These are phyloP conservation scores for Leucosticte australis DNA, from an alignment of 2,113 vertebrate genomes.

Conservation along the genomic window DNA sequence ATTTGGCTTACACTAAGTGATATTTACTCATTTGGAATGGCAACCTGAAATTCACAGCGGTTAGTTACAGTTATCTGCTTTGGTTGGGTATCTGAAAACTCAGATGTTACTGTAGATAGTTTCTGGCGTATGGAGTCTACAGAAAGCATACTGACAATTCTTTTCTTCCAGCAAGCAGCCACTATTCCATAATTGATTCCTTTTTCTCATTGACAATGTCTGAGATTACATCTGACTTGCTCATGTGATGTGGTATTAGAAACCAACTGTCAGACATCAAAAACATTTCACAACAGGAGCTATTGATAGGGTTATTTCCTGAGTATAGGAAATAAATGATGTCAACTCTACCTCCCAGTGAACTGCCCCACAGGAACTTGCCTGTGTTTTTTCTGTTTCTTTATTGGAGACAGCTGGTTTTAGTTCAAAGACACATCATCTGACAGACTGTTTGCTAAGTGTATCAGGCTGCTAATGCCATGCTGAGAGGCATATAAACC, in stretches of 20 bases:
- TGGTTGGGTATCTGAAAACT: background rate
- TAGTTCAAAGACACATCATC: slow-evolving; percentile 41
- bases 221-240: slow-evolving; percentile 59
- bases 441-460: slow-evolving; percentile 12
- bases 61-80: background rate
- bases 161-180: slow-evolving; percentile 6
- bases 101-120: background rate
- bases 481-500: background rate
- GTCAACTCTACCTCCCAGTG: slow-evolving; percentile 43
- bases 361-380: background rate
- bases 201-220: slow-evolving; percentile 51
- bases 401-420: slow-evolving; percentile 3
- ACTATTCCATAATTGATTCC: slow-evolving; percentile 39
- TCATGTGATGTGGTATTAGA: slow-evolving; percentile 66
- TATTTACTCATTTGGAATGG: background rate
- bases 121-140: background rate
- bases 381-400: background rate
- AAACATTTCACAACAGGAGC: slow-evolving; percentile 72
- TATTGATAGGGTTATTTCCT: slow-evolving; percentile 61
- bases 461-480: background rate
- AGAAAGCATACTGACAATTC: background rate
- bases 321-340: slow-evolving; percentile 57
- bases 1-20: background rate
- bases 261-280: slow-evolving; percentile 66
- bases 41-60: slow-evolving; percentile 48